Evolutionary conservation across 2,113 vertebrate species (phyloP).

Genomic region (Lathamus discolor): DNA sequence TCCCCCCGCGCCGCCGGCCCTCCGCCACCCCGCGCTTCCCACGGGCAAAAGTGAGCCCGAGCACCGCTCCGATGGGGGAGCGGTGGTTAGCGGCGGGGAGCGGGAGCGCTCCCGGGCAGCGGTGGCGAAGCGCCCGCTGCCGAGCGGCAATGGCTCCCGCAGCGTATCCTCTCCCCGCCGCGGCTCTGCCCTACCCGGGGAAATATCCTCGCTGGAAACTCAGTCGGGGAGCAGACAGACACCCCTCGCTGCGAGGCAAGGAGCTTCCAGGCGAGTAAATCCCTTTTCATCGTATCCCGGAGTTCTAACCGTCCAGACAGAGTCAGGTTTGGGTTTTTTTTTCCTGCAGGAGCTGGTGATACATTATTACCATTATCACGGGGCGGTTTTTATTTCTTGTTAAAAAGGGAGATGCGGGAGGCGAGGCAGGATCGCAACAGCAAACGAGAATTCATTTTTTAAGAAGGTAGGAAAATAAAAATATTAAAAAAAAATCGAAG

Average conservation of each 20-base stretch:
- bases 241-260: not conserved
- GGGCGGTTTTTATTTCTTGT: not conserved
- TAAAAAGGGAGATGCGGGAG: not conserved
- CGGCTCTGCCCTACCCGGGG: not conserved
- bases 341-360: not conserved
- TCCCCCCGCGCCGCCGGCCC: not conserved
- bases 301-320: not conserved
- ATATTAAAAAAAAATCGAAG: not conserved
- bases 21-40: not conserved
- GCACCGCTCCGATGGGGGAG: not conserved
- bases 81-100: not conserved
- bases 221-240: not conserved
- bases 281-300: not conserved
- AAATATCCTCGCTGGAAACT: not conserved
- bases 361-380: not conserved
- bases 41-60: not conserved
- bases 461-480: not conserved
- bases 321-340: conserved; percentile 16
- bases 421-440: not conserved
- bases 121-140: not conserved
- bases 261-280: conserved; percentile 18
- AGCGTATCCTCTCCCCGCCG: not conserved
- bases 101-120: not conserved
- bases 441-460: not conserved
- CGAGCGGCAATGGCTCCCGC: not conserved